Conservation (phyloP, 2,113 vertebrate genomes). For the Chinchilla lanigera region DNA sequence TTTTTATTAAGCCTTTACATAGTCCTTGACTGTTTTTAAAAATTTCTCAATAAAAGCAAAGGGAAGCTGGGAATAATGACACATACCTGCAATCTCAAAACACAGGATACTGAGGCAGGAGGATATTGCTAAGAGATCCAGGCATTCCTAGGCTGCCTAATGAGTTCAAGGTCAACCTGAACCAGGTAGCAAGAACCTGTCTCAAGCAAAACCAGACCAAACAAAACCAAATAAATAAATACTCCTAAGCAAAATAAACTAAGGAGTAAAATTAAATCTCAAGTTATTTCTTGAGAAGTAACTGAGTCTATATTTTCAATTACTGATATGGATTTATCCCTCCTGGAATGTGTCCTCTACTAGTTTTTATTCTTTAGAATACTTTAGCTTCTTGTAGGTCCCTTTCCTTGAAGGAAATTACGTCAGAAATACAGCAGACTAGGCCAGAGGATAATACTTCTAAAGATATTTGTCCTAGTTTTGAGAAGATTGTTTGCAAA, state of each 20-base stretch:
- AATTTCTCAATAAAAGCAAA: neutral
- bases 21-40: neutral
- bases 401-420: neutral
- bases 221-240: neutral
- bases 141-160: neutral
- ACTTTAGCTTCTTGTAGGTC: neutral
- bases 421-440: neutral
- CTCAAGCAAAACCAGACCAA: neutral
- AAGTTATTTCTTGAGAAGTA: neutral
- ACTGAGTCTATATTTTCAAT: neutral
- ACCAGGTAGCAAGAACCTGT: neutral
- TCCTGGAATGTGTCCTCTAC: accelerated
- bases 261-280: neutral
- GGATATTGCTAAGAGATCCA: neutral
- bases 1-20: neutral
- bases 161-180: neutral
- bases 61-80: neutral
- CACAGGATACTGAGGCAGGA: neutral
- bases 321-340: neutral
- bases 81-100: neutral
- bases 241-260: neutral
- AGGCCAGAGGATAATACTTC: neutral
- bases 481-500: neutral
- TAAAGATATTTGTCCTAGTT: neutral
- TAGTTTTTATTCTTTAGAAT: neutral